phyloP scores from a whole-genome alignment of 2,113 vertebrate species.

The Poecile atricapillus region DNA sequence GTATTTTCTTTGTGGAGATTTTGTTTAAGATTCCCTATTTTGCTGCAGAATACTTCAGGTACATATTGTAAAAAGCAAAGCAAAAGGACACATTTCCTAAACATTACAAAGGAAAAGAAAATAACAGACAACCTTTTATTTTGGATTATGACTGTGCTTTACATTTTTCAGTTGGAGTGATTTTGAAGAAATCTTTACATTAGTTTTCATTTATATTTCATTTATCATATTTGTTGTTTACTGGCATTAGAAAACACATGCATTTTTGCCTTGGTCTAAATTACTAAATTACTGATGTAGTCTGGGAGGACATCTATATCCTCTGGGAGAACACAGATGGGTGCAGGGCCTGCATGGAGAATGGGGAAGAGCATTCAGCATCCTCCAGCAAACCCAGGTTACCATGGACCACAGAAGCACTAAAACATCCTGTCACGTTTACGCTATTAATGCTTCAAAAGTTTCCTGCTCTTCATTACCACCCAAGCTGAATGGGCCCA shows the following conservation, averaged over 20 bases:
- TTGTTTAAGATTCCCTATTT: neutral
- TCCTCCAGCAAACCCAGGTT: neutral
- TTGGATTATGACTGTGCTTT: neutral
- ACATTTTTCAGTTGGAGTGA: neutral
- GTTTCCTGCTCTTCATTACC: neutral
- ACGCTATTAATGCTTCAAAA: neutral
- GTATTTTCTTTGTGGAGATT: neutral
- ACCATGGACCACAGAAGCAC: neutral
- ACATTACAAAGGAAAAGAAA: neutral
- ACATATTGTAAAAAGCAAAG: neutral
- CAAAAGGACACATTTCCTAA: neutral
- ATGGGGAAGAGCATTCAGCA: neutral
- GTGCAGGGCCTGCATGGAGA: neutral
- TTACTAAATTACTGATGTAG: neutral
- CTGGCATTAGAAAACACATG: neutral
- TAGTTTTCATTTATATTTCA: neutral
- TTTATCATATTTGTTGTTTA: neutral
- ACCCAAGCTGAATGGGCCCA: neutral
- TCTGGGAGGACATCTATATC: neutral
- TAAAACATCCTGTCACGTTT: neutral
- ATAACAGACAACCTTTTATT: neutral
- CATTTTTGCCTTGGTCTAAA: neutral
- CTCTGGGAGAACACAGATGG: neutral
- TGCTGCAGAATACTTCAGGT: neutral
- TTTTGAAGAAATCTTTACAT: neutral